Conservation (phyloP, 2,888 invertebrate genomes). For the Frankliniella intonsa region DNA sequence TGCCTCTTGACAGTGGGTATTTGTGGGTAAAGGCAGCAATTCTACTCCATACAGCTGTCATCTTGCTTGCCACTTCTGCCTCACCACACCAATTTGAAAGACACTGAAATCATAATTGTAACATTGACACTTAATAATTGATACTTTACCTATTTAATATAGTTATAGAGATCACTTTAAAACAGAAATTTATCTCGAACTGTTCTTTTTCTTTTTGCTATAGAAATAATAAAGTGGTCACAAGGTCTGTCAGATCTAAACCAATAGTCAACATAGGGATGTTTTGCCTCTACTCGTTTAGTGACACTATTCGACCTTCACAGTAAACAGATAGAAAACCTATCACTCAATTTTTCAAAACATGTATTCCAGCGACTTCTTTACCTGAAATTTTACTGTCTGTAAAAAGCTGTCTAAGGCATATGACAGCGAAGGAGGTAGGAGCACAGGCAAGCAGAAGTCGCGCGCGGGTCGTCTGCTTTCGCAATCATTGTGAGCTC, state of each 20-base stretch:
- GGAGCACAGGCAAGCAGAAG: background rate
- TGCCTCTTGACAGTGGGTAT: constrained; percentile 54
- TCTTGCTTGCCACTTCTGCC: background rate
- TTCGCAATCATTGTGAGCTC: background rate
- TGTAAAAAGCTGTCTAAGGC: background rate
- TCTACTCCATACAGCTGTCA: constrained; percentile 36
- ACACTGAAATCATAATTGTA: background rate
- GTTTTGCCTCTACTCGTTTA: background rate
- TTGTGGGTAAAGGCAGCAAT: constrained; percentile 45
- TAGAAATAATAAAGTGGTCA: background rate
- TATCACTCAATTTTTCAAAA: background rate
- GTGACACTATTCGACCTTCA: background rate
- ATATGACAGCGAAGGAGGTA: background rate
- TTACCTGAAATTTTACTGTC: background rate
- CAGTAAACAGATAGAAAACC: background rate
- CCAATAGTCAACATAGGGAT: background rate
- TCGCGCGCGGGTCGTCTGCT: background rate
- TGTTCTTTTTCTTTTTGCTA: background rate
- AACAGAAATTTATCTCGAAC: background rate
- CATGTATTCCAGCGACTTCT: background rate
- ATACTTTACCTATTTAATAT: background rate
- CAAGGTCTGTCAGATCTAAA: background rate
- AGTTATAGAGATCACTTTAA: background rate
- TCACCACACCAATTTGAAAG: background rate
- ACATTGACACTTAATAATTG: background rate